phyloP scores from a whole-genome alignment of 2,888 invertebrate genomes.

The Macrophya alboannulata region DNA sequence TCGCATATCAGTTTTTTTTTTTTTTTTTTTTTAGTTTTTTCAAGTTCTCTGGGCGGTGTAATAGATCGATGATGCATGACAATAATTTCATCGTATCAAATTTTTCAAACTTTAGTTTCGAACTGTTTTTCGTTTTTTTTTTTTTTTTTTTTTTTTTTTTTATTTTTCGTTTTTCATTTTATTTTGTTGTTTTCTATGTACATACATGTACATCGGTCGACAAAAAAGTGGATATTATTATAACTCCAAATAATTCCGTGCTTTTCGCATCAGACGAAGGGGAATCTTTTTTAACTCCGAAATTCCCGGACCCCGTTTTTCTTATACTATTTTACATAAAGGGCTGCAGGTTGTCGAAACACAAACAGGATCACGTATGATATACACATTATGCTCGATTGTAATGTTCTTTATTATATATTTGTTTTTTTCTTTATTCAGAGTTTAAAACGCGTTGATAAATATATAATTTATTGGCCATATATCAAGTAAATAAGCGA shows the following conservation, averaged over 20 bases:
- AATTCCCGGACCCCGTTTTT: neutral
- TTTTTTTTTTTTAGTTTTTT: neutral
- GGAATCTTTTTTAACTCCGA: neutral
- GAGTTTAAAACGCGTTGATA: neutral
- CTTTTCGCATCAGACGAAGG: neutral
- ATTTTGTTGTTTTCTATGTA: too few species aligned
- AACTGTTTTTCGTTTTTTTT: neutral
- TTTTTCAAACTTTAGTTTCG: too few species aligned
- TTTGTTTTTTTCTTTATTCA: neutral
- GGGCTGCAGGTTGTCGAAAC: neutral
- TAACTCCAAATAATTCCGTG: neutral
- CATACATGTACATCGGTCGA: too few species aligned
- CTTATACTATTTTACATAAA: constrained; percentile 16
- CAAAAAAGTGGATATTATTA: neutral
- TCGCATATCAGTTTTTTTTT: neutral
- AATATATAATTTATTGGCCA: neutral
- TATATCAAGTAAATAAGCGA: neutral
- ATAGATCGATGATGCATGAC: neutral
- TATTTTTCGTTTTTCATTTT: neutral
- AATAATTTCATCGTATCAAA: neutral
- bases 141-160: too few species aligned
- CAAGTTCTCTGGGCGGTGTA: neutral
- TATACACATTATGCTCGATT: neutral
- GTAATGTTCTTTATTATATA: neutral
- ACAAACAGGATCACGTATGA: neutral